Conservation (phyloP, 2,797 vertebrate genomes). For the Mormyrus hasselquistii region DNA sequence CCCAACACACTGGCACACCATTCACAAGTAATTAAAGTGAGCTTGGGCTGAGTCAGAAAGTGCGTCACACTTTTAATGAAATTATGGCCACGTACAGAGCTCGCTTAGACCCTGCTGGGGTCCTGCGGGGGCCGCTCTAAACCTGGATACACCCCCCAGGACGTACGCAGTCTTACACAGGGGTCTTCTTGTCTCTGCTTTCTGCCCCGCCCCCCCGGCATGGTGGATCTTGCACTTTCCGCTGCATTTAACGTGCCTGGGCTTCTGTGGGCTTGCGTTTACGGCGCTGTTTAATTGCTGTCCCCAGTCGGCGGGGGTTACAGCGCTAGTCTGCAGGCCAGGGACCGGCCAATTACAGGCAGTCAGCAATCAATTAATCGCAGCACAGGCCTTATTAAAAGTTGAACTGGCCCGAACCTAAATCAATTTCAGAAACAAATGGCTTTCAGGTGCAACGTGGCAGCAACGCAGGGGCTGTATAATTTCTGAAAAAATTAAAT, state of each 20-base stretch:
- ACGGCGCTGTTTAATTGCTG: slow-evolving; percentile 31
- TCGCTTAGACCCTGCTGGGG: slow-evolving; percentile 41
- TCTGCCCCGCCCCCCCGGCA: too few species aligned
- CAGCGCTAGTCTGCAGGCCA: slow-evolving; percentile 26
- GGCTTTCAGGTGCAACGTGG: slow-evolving; percentile 26
- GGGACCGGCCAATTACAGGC: slow-evolving; percentile 38
- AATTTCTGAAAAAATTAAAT: slow-evolving; percentile 29
- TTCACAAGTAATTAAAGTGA: slow-evolving; percentile 77
- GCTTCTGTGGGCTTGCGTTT: neutral
- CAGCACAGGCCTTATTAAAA: slow-evolving; percentile 39
- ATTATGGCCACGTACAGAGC: slow-evolving; percentile 60
- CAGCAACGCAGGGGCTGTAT: slow-evolving; percentile 31
- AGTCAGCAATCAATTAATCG: slow-evolving; percentile 42
- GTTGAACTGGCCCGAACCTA: slow-evolving; percentile 26
- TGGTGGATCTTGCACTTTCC: neutral
- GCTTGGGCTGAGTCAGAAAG: slow-evolving; percentile 71
- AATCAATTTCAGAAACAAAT: slow-evolving; percentile 39
- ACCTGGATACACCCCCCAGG: neutral
- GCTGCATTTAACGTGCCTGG: neutral
- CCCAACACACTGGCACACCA: slow-evolving; percentile 55
- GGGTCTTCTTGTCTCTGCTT: neutral
- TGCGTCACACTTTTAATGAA: slow-evolving; percentile 73
- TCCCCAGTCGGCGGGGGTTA: slow-evolving; percentile 19
- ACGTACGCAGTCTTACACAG: neutral
- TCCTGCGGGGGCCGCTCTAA: neutral